Evolutionary conservation across 2,888 invertebrate genomes (phyloP), one percentile per base, ranked within the genome.

Genomic region (Trissolcus japonicus): DNA sequence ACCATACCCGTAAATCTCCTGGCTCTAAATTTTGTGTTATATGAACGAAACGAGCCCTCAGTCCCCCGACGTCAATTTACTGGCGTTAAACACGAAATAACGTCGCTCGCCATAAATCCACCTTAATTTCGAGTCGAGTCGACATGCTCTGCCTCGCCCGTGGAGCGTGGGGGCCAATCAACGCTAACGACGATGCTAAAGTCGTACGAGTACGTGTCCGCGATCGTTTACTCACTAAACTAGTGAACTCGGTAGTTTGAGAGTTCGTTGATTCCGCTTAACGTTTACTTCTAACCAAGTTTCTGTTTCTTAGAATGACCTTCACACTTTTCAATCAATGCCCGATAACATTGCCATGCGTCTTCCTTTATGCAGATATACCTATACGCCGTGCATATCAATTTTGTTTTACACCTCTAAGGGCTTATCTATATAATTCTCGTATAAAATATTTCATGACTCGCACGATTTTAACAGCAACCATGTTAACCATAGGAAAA

Each of bases 41-140:
- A 72, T 74, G 74, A 78, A 78, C 78, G 75, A 78, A 76, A 71
- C 72, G 68, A 72, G 72, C 74, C 63, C 78, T 76, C 76, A 68
- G 75, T 73, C 80, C 74, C 77, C 79, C 76, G 80, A 69, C 80
- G 82, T 80, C 83, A 83, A 83, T 84, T 84, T 80, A 83, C 79
- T 81, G 80, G 79, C 82, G 81, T 82, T 84, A 82, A 84, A 81
- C 82, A 81, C 81, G 81, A 84, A 83, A 83, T 83, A 84, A 84
- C 81, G 82, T 83, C 81, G 79, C 79, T 63, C 79, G 80, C 82
- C 80, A 83, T 84, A 84, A 84, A 84, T 83, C 81, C 82, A 81
- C 83, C 82, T 82, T 83, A 84, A 84, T 82, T 84, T 81, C 82
- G 80, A 80, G 81, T 68, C 75, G 78, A 78, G 67, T 78, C 75